Evolutionary conservation across 1,140 invertebrate species (phyloP).

Genomic region (Latrodectus geometricus): DNA sequence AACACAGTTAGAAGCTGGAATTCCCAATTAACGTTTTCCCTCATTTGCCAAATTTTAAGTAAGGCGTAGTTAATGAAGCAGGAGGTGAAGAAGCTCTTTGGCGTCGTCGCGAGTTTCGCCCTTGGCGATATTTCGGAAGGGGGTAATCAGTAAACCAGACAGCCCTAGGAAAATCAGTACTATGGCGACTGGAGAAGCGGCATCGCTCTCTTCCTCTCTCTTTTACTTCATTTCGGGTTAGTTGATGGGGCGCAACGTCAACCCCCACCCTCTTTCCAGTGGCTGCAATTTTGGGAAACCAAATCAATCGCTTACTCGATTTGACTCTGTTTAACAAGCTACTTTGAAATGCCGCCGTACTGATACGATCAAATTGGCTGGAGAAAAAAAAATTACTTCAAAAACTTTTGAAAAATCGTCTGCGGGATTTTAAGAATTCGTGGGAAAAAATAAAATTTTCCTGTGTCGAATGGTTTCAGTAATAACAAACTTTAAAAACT

Average conservation of each 20-base stretch:
- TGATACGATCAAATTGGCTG: not conserved
- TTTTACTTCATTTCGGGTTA: conserved; percentile 52
- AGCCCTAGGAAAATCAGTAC: conserved; percentile 60
- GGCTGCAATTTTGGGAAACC: conserved; percentile 6
- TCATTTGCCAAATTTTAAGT: not conserved
- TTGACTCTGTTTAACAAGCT: not conserved
- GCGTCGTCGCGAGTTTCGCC: conserved; percentile 31
- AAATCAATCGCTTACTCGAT: conserved; percentile 31
- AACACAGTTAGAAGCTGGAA: conserved; percentile 8
- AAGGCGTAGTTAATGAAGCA: conserved; percentile 20
- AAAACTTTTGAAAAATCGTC: conserved; percentile 10
- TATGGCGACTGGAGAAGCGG: conserved; percentile 39
- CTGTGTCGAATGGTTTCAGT: no score
- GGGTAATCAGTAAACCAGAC: conserved; percentile 51
- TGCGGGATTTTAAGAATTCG: not conserved
- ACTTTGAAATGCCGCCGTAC: not conserved
- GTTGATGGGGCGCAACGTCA: conserved; percentile 44
- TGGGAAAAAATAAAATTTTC: no score
- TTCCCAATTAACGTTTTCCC: conserved; percentile 20
- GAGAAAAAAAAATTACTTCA: not conserved
- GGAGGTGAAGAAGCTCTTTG: conserved; percentile 10
- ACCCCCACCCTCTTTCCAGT: conserved; percentile 10
- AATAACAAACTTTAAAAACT: no score
- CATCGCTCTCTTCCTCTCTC: not conserved
- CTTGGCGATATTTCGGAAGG: conserved; percentile 41